Percentiles rank a stretch among this genome's conserved stretches.
Evolutionary conservation across 2,888 invertebrate species (phyloP).

Genomic region (Autographa gamma): DNA sequence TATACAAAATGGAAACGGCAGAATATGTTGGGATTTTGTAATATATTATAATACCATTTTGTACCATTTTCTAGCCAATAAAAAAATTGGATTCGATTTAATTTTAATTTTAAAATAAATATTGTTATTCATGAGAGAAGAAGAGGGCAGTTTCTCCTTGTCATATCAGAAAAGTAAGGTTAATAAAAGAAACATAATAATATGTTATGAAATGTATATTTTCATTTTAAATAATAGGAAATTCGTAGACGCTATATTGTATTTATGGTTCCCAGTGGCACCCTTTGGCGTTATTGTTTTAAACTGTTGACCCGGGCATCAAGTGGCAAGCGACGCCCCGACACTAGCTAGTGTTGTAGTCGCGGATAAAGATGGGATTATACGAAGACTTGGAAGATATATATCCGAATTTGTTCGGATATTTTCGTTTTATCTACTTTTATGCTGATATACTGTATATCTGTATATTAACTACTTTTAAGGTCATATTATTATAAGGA

Average conservation of each 20-base stretch:
- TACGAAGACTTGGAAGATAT: neutral
- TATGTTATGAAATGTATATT: constrained; percentile 21
- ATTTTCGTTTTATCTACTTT: no score
- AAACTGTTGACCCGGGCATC: constrained; percentile 62
- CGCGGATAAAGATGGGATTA: constrained; percentile 13
- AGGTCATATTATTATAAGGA: no score
- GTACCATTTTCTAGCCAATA: no score
- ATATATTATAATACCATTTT: no score
- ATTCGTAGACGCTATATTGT: constrained; percentile 49
- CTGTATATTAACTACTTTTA: no score
- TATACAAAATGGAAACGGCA: no score
- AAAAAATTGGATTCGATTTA: no score
- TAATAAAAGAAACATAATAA: neutral
- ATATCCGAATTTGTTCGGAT: no score
- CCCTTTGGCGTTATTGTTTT: constrained; percentile 59
- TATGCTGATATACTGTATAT: no score
- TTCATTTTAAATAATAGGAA: constrained; percentile 42
- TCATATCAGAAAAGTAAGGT: neutral
- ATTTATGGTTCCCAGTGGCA: constrained; percentile 56
- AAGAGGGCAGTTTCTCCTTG: neutral
- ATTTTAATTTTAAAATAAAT: no score
- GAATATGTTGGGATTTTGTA: no score
- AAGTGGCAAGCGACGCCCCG: constrained; percentile 58
- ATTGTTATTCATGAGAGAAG: no score
- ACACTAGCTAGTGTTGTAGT: constrained; percentile 47